These are phyloP conservation scores for Drosophila quadrilineata DNA, from an alignment of 1,140 invertebrate species.

Conservation along the genomic window DNA sequence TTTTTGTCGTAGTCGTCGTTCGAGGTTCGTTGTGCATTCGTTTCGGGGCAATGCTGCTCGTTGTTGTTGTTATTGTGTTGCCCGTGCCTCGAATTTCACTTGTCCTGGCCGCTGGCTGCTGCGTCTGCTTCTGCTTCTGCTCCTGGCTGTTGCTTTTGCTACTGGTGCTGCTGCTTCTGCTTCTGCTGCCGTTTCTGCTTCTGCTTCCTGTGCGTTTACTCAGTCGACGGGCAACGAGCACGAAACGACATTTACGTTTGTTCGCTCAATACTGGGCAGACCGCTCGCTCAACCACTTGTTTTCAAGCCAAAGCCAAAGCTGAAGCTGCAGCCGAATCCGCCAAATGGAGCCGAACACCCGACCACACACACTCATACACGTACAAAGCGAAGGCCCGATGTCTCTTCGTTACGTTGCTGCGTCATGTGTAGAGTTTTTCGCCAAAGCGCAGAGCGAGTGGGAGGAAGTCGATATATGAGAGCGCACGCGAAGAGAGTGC, in stretches of 20 bases:
- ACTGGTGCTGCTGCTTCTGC: constrained; percentile 17
- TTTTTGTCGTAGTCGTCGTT: constrained; percentile 37
- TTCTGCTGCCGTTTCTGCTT: constrained; percentile 18
- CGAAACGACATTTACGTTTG: constrained; percentile 69
- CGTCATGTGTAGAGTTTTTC: constrained; percentile 57
- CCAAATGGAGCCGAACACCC: not conserved
- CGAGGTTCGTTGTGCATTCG: constrained; percentile 50
- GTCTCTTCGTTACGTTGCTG: constrained; percentile 23
- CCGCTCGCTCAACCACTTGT: constrained; percentile 78
- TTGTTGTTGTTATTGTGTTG: constrained; percentile 20
- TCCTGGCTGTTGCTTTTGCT: constrained; percentile 30
- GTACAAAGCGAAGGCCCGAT: constrained; percentile 8
- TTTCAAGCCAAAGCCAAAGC: constrained; percentile 62
- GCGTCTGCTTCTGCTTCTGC: constrained; percentile 39
- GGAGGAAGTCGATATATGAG: not conserved
- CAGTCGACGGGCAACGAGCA: constrained; percentile 58
- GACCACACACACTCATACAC: not conserved
- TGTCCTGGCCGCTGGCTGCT: constrained; percentile 55
- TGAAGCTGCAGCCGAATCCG: constrained; percentile 29
- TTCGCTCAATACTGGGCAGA: constrained; percentile 64
- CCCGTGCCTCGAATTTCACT: constrained; percentile 70
- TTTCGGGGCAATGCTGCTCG: constrained; percentile 34
- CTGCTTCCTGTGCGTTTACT: constrained; percentile 47
- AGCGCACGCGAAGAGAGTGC: not conserved
- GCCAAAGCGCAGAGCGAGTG: not conserved